A percentile compares a stretch with the other conserved stretches of the same genome.
Conservation (phyloP, 2,888 invertebrate genomes). For the Iphiclides podalirius region DNA sequence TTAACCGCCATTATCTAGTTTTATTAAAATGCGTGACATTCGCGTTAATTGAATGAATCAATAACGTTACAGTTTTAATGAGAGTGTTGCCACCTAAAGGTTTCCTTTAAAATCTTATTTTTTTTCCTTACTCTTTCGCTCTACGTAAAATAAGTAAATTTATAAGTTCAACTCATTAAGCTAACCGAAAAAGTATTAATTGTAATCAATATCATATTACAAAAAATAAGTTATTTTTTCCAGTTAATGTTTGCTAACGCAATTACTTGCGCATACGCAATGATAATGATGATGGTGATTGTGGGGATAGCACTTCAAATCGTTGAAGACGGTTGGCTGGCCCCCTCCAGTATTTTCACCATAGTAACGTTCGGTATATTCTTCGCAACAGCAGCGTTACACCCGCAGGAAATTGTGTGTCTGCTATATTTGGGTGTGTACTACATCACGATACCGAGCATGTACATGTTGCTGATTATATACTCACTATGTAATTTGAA, state of each 20-base stretch:
- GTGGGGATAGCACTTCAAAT: conserved; percentile 90
- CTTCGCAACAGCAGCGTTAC: conserved; percentile 83
- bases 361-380: conserved; percentile 85
- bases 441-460: conserved; percentile 93
- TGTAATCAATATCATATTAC: no score
- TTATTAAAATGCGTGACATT: no score
- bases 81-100: no score
- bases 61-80: no score
- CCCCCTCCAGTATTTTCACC: conserved; percentile 92
- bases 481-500: conserved; percentile 96
- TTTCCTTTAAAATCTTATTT: no score
- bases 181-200: no score
- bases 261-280: conserved; percentile 88
- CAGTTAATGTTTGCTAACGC: conserved; percentile 86
- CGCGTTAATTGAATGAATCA: no score
- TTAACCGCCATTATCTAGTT: no score
- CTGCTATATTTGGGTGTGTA: conserved; percentile 89
- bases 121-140: no score
- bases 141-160: no score
- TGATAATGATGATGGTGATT: conserved; percentile 93
- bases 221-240: no score
- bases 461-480: conserved; percentile 95
- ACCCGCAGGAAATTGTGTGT: conserved; percentile 88
- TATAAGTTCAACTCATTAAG: no score
- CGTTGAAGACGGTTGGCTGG: conserved; percentile 87